phyloP scores from a whole-genome alignment of 1,140 invertebrate species.

The Homalodisca vitripennis region DNA sequence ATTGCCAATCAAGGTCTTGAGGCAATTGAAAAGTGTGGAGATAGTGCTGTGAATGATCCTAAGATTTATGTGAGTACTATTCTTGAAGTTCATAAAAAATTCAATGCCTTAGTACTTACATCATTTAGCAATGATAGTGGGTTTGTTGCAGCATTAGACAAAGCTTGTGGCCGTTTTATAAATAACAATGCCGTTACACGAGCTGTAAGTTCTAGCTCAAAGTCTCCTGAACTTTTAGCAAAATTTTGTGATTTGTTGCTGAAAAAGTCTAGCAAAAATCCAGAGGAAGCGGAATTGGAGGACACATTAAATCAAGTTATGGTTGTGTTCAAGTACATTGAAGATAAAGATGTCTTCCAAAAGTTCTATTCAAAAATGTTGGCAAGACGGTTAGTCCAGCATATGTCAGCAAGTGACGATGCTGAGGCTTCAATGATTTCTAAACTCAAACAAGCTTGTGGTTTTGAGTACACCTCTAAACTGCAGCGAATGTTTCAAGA shows the following conservation, averaged over 20 bases:
- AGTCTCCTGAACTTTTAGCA: slow-evolving; percentile 94
- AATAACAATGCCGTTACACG: slow-evolving; percentile 95
- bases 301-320: slow-evolving; percentile 98
- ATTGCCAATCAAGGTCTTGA: slow-evolving; percentile 90
- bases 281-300: slow-evolving; percentile 97
- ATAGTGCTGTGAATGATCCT: slow-evolving; percentile 82
- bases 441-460: slow-evolving; percentile 98
- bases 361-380: slow-evolving; percentile 99
- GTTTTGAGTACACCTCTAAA: slow-evolving; percentile 99
- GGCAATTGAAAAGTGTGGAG: slow-evolving; percentile 90
- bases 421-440: slow-evolving; percentile 99
- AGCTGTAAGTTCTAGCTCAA: slow-evolving; percentile 81
- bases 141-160: slow-evolving; percentile 95
- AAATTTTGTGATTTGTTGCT: slow-evolving; percentile 97
- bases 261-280: slow-evolving; percentile 98
- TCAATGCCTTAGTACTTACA: slow-evolving; percentile 88
- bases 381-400: slow-evolving; percentile 93
- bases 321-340: slow-evolving; percentile 99
- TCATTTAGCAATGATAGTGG: slow-evolving; percentile 97
- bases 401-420: slow-evolving; percentile 98
- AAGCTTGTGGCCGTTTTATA: slow-evolving; percentile 97
- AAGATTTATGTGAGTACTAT: slow-evolving; percentile 98
- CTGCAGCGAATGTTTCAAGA: slow-evolving; percentile 99
- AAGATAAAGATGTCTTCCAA: slow-evolving; percentile 99
- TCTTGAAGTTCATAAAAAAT: slow-evolving; percentile 96